A percentile compares a stretch with the other conserved stretches of the same genome.
Conservation (phyloP, 1,140 invertebrate genomes). For the Akabosia matsudoensis region DNA sequence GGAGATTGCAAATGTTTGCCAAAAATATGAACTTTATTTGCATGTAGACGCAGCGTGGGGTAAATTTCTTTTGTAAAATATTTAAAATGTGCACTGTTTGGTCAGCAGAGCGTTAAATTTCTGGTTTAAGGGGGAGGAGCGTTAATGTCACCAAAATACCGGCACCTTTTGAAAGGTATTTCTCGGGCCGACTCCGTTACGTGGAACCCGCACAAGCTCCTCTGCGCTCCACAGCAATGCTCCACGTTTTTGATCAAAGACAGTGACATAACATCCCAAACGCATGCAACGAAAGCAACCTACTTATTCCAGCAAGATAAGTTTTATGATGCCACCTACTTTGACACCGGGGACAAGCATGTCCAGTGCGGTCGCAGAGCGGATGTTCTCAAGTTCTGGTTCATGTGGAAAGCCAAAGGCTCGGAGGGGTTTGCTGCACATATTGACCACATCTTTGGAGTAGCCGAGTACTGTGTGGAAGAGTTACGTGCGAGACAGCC, state of each 20-base stretch:
- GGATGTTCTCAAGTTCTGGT: constrained; percentile 94
- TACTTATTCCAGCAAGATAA: constrained; percentile 96
- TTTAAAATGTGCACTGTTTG: too few species aligned
- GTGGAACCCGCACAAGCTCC: constrained; percentile 90
- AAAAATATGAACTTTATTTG: constrained; percentile 81
- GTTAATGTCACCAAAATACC: constrained; percentile 76
- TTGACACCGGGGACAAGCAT: constrained; percentile 90
- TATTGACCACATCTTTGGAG: constrained; percentile 72
- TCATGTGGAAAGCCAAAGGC: constrained; percentile 97
- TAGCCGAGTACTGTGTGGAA: constrained; percentile 66
- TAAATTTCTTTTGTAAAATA: neutral
- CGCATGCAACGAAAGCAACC: constrained; percentile 58
- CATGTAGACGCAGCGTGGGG: constrained; percentile 95
- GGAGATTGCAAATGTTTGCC: constrained; percentile 74
- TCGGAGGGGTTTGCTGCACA: constrained; percentile 72
- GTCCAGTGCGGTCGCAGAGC: constrained; percentile 89
- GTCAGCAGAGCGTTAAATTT: too few species aligned
- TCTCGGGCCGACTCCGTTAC: constrained; percentile 81
- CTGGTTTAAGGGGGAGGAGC: constrained; percentile 66
- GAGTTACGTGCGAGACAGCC: constrained; percentile 61
- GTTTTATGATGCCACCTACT: constrained; percentile 81
- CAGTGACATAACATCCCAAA: constrained; percentile 50
- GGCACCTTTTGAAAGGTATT: constrained; percentile 70
- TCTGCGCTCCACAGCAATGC: constrained; percentile 85
- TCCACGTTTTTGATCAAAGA: constrained; percentile 71